Evolutionary conservation across 2,113 vertebrate species (phyloP).

Genomic region (human): DNA sequence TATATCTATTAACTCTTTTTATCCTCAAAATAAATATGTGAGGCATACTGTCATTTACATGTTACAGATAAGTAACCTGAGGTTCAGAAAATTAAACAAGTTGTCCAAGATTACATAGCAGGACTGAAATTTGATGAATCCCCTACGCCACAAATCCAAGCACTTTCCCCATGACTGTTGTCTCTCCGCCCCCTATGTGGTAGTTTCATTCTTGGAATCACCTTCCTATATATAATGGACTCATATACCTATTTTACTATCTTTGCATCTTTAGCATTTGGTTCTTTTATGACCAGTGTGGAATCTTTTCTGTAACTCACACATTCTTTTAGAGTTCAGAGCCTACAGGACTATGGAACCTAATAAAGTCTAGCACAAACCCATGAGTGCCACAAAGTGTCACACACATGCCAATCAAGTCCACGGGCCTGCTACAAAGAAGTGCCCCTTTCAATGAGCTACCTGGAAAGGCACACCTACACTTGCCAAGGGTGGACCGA

Average conservation of each 20-base stretch:
- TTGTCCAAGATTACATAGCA: not conserved
- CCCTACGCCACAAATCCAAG: not conserved
- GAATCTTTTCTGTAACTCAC: not conserved
- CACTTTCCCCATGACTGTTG: not conserved
- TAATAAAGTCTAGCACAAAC: not conserved
- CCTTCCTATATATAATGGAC: not conserved
- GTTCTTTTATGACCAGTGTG: not conserved
- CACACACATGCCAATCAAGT: not conserved
- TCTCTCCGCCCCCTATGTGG: fast-evolving
- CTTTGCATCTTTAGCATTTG: not conserved
- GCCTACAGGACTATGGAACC: not conserved
- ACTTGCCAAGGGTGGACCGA: not conserved
- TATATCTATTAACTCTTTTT: not conserved
- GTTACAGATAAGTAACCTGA: not conserved
- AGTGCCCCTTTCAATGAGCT: not conserved
- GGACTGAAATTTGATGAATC: not conserved
- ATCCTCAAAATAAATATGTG: not conserved
- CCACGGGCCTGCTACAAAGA: not conserved
- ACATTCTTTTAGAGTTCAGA: not conserved
- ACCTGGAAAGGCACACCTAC: not conserved
- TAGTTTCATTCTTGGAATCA: not conserved
- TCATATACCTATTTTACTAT: not conserved
- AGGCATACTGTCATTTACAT: not conserved
- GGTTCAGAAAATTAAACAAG: not conserved
- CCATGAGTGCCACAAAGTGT: not conserved